A percentile compares a stretch with the other conserved stretches of the same genome.
Evolutionary conservation across 2,888 invertebrate species (phyloP).

Genomic region (Cryptocheilus praepositus): DNA sequence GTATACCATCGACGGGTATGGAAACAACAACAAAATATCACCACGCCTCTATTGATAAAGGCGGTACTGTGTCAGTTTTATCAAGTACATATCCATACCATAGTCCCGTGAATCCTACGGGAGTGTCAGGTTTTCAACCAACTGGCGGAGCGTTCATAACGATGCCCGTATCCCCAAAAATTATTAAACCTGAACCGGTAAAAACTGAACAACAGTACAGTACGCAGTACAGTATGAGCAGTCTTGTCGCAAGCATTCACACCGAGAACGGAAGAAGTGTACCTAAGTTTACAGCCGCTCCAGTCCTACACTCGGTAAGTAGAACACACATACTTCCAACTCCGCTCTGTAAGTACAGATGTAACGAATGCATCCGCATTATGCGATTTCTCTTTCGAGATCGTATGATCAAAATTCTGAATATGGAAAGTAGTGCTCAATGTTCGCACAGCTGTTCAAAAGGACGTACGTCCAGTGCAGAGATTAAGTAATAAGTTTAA

Average conservation of each 20-base stretch:
- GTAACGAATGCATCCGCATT: too few species aligned
- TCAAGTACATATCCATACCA: constrained; percentile 78
- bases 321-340: background rate
- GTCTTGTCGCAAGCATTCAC: constrained; percentile 67
- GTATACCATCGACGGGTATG: constrained; percentile 75
- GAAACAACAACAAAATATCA: constrained; percentile 77
- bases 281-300: constrained; percentile 68
- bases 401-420: too few species aligned
- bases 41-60: constrained; percentile 74
- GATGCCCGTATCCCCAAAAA: constrained; percentile 81
- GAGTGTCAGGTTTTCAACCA: constrained; percentile 92
- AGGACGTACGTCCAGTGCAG: constrained; percentile 16
- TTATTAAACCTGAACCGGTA: constrained; percentile 70
- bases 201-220: constrained; percentile 68
- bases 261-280: constrained; percentile 68
- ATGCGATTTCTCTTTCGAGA: too few species aligned
- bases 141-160: constrained; percentile 95
- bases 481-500: constrained; percentile 57
- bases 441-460: background rate
- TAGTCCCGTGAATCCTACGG: constrained; percentile 87
- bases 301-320: constrained; percentile 70
- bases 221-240: constrained; percentile 69
- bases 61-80: constrained; percentile 74
- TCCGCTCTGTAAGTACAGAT: too few species aligned
- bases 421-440: constrained; percentile 32